Conservation (phyloP, 2,888 invertebrate species). For the Fabriciana adippe region DNA sequence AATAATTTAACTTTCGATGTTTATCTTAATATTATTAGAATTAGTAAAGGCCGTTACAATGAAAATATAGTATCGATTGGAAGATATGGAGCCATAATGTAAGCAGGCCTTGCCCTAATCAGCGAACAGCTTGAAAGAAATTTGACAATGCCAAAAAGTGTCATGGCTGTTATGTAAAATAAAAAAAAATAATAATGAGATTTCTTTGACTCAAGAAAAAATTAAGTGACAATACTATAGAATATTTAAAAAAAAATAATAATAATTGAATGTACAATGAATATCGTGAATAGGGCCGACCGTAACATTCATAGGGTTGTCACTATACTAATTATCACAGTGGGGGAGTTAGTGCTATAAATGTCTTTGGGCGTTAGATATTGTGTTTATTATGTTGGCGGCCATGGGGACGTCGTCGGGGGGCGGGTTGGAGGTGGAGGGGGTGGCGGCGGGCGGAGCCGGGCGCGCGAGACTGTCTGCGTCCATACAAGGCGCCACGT, state of each 20-base stretch:
- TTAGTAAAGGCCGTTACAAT: background rate
- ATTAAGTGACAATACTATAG: background rate
- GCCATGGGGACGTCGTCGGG: constrained; percentile 60
- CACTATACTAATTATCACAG: constrained; percentile 17
- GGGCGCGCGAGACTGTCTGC: constrained; percentile 35
- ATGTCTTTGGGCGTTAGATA: constrained; percentile 51
- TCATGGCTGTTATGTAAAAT: background rate
- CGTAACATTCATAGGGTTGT: background rate
- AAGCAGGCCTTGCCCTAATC: background rate
- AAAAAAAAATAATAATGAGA: background rate
- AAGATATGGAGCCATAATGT: too few species aligned
- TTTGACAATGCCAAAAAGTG: background rate
- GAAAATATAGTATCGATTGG: background rate
- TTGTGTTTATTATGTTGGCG: constrained; percentile 67
- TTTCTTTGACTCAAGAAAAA: constrained; percentile 5
- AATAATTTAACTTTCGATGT: background rate
- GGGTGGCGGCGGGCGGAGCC: constrained; percentile 29
- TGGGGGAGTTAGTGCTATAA: constrained; percentile 4
- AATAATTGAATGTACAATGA: background rate
- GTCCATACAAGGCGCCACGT: constrained; percentile 76
- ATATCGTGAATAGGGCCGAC: background rate
- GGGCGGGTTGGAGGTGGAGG: constrained; percentile 19
- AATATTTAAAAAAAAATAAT: too few species aligned
- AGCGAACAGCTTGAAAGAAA: background rate
- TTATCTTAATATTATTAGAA: background rate